Percentiles rank a stretch among this genome's conserved stretches.
phyloP scores from a whole-genome alignment of 2,797 vertebrate species.

The Parambassis ranga region DNA sequence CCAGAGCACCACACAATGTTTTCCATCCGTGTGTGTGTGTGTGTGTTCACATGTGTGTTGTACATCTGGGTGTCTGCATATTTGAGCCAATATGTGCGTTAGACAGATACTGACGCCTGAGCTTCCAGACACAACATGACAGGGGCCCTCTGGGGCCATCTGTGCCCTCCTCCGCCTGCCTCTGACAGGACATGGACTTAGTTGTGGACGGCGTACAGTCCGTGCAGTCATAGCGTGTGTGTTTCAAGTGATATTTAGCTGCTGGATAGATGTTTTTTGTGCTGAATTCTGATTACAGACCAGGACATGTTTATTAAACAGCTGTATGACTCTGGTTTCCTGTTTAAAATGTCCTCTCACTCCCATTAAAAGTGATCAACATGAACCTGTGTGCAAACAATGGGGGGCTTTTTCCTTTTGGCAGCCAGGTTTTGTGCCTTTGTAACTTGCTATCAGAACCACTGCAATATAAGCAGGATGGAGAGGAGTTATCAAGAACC shows the following conservation, averaged over 20 bases:
- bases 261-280: background rate
- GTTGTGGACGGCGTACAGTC: background rate
- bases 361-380: background rate
- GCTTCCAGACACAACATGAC: slow-evolving; percentile 53
- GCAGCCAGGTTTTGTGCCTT: too few relatives aligned
- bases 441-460: background rate
- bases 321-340: background rate
- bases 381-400: background rate
- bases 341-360: background rate
- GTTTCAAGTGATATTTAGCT: background rate
- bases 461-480: background rate
- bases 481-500: background rate
- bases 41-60: background rate
- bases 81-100: background rate
- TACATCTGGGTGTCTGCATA: background rate
- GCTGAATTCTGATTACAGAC: background rate
- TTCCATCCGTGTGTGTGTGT: slow-evolving; percentile 9
- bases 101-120: slow-evolving; percentile 41
- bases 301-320: background rate
- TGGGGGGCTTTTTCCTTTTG: background rate
- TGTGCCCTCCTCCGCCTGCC: slow-evolving; percentile 28
- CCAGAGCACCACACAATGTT: slow-evolving; percentile 21
- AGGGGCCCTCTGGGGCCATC: slow-evolving; percentile 17
- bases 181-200: slow-evolving; percentile 3
- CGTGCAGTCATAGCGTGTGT: background rate